A percentile compares a stretch with the other conserved stretches of the same genome.
Evolutionary conservation across 1,140 invertebrate genomes (phyloP).

Genomic region (Lordiphosa mommai): DNA sequence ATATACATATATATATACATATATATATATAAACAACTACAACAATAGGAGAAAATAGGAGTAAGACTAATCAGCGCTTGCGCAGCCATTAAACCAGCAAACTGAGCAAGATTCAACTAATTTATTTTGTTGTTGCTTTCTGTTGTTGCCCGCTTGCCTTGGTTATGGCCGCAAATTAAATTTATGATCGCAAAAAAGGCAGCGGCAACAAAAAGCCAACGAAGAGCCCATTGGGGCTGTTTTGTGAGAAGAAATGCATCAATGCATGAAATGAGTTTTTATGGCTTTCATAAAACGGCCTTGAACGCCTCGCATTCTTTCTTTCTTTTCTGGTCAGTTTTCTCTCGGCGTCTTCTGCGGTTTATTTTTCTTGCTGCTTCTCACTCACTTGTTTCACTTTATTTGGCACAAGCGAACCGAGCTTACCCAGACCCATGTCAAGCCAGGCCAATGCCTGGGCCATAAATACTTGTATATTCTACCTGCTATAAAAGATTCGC

Average conservation of each 20-base stretch:
- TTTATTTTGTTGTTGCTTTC: constrained; percentile 29
- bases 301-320: constrained; percentile 62
- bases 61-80: constrained; percentile 53
- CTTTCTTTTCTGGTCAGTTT: constrained; percentile 13
- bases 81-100: constrained; percentile 48
- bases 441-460: constrained; percentile 21
- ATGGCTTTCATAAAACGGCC: constrained; percentile 76
- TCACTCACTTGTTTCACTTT: constrained; percentile 53
- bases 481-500: constrained; percentile 19
- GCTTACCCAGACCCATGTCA: constrained; percentile 25
- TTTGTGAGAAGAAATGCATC: constrained; percentile 72
- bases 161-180: constrained; percentile 55
- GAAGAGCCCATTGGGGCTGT: constrained; percentile 15
- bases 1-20: not conserved
- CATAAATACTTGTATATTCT: constrained; percentile 15
- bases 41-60: constrained; percentile 52
- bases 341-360: constrained; percentile 5
- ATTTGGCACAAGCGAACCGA: constrained; percentile 53
- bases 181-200: constrained; percentile 46
- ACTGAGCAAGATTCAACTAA: constrained; percentile 48
- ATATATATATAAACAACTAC: not conserved
- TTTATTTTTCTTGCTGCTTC: constrained; percentile 25
- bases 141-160: constrained; percentile 12
- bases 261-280: constrained; percentile 77
- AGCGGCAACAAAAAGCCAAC: constrained; percentile 23